Evolutionary conservation across 1,140 invertebrate genomes (phyloP).

Genomic region (Chrysopa pallens): DNA sequence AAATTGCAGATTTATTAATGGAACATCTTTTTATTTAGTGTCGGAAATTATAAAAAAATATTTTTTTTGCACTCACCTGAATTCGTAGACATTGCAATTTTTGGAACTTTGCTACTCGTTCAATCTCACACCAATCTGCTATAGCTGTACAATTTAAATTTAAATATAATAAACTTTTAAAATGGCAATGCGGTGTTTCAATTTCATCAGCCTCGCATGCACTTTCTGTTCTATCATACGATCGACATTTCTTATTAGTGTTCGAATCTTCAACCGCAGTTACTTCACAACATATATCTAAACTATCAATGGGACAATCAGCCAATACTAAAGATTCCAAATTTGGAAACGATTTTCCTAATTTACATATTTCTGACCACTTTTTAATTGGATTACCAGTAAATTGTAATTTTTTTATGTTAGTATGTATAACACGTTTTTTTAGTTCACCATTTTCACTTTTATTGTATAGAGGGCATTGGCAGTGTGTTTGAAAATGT

Average conservation of each 20-base stretch:
- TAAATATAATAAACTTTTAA: constrained; percentile 51
- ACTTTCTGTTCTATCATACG: constrained; percentile 26
- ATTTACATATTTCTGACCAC: constrained; percentile 66
- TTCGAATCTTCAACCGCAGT: constrained; percentile 15
- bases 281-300: constrained; percentile 22
- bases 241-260: constrained; percentile 15
- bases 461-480: too few species aligned
- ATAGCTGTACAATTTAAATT: constrained; percentile 72
- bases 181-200: constrained; percentile 27
- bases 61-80: constrained; percentile 32
- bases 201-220: constrained; percentile 22
- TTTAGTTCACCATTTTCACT: too few species aligned
- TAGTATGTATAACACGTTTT: constrained; percentile 22
- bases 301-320: constrained; percentile 57
- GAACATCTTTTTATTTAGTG: too few species aligned
- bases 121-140: constrained; percentile 73
- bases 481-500: too few species aligned
- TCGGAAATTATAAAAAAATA: background rate
- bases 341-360: constrained; percentile 69
- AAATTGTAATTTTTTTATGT: constrained; percentile 61
- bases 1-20: too few species aligned
- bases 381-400: constrained; percentile 63
- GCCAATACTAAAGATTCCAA: constrained; percentile 69
- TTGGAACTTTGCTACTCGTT: constrained; percentile 63
- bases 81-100: constrained; percentile 64